Base-by-base conservation (phyloP, 1,140 invertebrate genomes). In the Lasioglossum albipes region DNA sequence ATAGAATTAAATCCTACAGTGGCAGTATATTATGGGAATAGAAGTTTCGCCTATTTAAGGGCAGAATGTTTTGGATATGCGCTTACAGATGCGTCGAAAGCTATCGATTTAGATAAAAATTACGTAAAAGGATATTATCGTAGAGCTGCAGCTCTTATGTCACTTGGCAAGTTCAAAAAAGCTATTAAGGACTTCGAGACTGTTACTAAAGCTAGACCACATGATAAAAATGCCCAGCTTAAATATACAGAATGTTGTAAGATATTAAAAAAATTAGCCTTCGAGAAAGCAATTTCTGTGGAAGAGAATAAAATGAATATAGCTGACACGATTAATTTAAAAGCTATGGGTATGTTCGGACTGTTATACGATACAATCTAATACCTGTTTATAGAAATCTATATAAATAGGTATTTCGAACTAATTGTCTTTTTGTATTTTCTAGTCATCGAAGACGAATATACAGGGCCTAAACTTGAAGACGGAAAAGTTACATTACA, bases 51-150 rank as follows among this genome's bases (percentile, higher is more conserved):
- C 20, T 98, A 99, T 92, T 93, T 99, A 59, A 97, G 96, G 87
- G 96, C 96, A 66, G 98, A 99, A 94, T 97, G 96, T 91, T 99
- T 98, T 94, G 98, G 98, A 42, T 98, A 97, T 92, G 98, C 98
- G 0, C 92, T 99, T 57, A 94, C 93, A 45, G 99, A 99, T 95
- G 99, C 99, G 10, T 95, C 97, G 0, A 97, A 97, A 92, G 97
- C 99, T 2, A 97, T 99, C 65, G 96, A 98, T 93, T 89, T 98
- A 69, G 98, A 99, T 93, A 96, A 95, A 84, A 95, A 94, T 59
- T 99, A 99, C 93, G 94, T 99, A 9, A 99, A 99, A 94, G 98
- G 97, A 18, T 97, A 97, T 88, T 99, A 99, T 92, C 96, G 99
- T 90, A 94, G 99, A 91, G 99, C 99, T 0, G 97, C 97, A 0